Evolutionary conservation across 1,140 invertebrate genomes (phyloP), one percentile per base, ranked within the genome.

Genomic region (Bombus superbus): DNA sequence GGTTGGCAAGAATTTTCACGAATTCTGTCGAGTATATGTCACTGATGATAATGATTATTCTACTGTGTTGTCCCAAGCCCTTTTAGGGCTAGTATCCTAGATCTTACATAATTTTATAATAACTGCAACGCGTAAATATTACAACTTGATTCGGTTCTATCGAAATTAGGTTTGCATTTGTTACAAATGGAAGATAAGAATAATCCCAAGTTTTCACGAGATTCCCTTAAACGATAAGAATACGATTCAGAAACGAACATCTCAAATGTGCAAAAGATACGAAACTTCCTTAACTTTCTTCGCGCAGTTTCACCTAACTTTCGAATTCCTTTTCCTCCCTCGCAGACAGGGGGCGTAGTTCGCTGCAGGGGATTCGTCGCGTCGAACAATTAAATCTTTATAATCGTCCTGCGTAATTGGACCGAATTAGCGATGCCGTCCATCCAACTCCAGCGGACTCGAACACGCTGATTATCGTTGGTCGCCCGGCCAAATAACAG

Each of bases 311-410:
- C 18, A 32, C 38, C 28, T 6, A 38, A 3, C 28, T 32, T 10
- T n/a, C 8, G 25, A 57, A 25, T 42, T 40, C 25, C 40, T 22
- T n/a, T 3, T 47, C 76, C 76, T 53, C 75, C 68, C 83, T 53
- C 76, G 53, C 53, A 47, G 53, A 71, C 74, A 13, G 9, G 47
- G 13, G 42, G n/a, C 62, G 28, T 13, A 9, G 4, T 11, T 66
- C 59, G 85, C 80, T 81, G 71, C 74, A 87, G 81, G 77, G 77
- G 44, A 40, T 68, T 57, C 71, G 77, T 82, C 90, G 90, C 92
- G 88, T 90, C 86, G 86, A 88, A 94, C 93, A 94, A 94, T 94
- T 94, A 94, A 94, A 94, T 94, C 90, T 91, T 94, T 94, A 94
- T 94, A 94, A 94, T 94, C 94, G 94, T 80, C 78, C 80, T 68